Evolutionary conservation across 2,113 vertebrate genomes (phyloP).

Genomic region (Psittacara wagleri): DNA sequence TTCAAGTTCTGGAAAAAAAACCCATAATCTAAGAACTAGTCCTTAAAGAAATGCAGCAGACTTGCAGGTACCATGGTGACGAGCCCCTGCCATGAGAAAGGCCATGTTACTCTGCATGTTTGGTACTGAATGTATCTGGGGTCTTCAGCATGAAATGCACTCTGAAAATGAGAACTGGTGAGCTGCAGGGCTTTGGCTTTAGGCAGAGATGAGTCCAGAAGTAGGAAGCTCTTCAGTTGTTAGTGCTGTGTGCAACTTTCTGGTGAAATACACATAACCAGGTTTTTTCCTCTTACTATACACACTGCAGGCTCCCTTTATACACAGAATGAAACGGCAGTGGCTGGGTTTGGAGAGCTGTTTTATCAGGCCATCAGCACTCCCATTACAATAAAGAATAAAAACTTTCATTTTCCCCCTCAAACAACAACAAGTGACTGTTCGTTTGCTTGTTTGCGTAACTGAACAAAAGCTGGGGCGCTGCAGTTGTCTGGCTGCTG

Average conservation of each 20-base stretch:
- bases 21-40: not conserved
- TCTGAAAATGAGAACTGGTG: not conserved
- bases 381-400: conserved; percentile 21
- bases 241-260: not conserved
- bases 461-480: conserved; percentile 69
- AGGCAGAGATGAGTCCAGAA: not conserved
- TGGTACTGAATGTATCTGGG: not conserved
- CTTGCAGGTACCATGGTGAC: not conserved
- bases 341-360: conserved; percentile 57
- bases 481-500: conserved; percentile 74
- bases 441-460: conserved; percentile 71
- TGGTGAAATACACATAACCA: not conserved
- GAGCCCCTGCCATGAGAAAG: not conserved
- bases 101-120: not conserved
- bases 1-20: not conserved
- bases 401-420: not conserved
- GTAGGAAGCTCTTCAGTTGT: not conserved
- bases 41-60: not conserved
- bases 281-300: not conserved
- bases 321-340: conserved; percentile 18
- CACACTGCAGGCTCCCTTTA: conserved; percentile 13
- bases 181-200: not conserved
- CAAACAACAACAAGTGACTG: conserved; percentile 74
- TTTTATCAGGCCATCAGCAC: conserved; percentile 59
- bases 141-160: not conserved